A percentile compares a stretch with the other conserved stretches of the same genome.
Evolutionary conservation across 2,888 invertebrate genomes (phyloP).

Genomic region (Rhimphoctona megacephalus): DNA sequence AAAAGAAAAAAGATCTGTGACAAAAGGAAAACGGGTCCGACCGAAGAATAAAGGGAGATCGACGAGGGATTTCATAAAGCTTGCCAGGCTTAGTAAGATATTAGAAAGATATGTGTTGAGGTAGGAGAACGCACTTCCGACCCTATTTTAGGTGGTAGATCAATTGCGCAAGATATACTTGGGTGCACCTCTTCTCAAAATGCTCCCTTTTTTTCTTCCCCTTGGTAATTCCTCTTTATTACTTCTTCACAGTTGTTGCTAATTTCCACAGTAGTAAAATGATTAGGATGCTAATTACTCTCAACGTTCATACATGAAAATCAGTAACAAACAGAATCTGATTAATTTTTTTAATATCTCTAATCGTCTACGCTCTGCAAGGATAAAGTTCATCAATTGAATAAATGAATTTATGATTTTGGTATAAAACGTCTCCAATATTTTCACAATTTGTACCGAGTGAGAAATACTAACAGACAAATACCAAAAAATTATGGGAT

Average conservation of each 20-base stretch:
- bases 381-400: not conserved
- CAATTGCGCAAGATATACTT: constrained; percentile 66
- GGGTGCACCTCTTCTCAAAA: constrained; percentile 15
- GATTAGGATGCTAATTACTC: not conserved
- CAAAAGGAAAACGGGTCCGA: constrained; percentile 12
- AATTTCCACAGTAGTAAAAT: not conserved
- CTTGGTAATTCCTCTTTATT: not conserved
- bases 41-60: constrained; percentile 5
- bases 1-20: constrained; percentile 16
- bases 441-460: not conserved
- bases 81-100: constrained; percentile 42
- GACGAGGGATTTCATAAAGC: constrained; percentile 22
- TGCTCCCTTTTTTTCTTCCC: not conserved
- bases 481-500: not conserved
- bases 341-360: not conserved
- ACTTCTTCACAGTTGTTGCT: not conserved
- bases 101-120: constrained; percentile 54
- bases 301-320: not conserved
- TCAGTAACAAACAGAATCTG: not conserved
- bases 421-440: not conserved
- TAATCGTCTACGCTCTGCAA: not conserved
- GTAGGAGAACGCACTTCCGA: constrained; percentile 62
- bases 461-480: not conserved
- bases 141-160: constrained; percentile 60
- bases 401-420: not conserved